Evolutionary conservation across 2,888 invertebrate species (phyloP).

Genomic region (Lymantria monacha): DNA sequence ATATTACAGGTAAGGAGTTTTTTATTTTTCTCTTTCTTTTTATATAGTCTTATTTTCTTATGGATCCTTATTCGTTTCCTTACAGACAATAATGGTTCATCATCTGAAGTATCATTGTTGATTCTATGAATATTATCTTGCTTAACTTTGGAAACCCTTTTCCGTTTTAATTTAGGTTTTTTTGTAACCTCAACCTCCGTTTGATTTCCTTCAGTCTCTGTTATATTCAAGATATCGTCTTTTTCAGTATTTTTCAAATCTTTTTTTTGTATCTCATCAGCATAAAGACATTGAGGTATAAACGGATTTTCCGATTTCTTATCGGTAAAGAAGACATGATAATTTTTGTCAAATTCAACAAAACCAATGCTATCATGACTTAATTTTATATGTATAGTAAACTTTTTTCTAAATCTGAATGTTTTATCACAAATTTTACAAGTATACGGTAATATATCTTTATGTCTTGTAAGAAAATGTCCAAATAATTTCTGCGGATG

Average conservation of each 20-base stretch:
- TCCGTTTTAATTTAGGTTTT: slow-evolving; percentile 23
- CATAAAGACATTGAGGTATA: slow-evolving; percentile 34
- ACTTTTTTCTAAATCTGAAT: slow-evolving; percentile 55
- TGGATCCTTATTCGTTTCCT: slow-evolving; percentile 23
- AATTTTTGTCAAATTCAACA: slow-evolving; percentile 65
- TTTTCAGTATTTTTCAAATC: background rate
- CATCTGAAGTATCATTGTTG: slow-evolving; percentile 46
- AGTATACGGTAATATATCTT: slow-evolving; percentile 55
- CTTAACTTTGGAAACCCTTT: slow-evolving; percentile 16
- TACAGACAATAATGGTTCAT: slow-evolving; percentile 42
- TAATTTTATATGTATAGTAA: slow-evolving; percentile 68
- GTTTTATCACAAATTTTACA: slow-evolving; percentile 62
- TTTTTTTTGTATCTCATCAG: slow-evolving; percentile 2
- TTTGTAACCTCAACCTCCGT: slow-evolving; percentile 25
- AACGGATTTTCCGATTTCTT: slow-evolving; percentile 56
- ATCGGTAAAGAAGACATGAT: slow-evolving; percentile 61
- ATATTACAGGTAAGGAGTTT: slow-evolving; percentile 44
- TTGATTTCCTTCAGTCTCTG: slow-evolving; percentile 40
- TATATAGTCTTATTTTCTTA: background rate
- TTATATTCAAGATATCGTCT: slow-evolving; percentile 18
- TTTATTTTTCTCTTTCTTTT: background rate
- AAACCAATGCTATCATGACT: slow-evolving; percentile 57
- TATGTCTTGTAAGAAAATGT: slow-evolving; percentile 59
- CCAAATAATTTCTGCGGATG: slow-evolving; percentile 65
- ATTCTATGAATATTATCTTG: background rate